Base-by-base conservation (phyloP, 2,888 invertebrate species). In the Nymphalis urticae region DNA sequence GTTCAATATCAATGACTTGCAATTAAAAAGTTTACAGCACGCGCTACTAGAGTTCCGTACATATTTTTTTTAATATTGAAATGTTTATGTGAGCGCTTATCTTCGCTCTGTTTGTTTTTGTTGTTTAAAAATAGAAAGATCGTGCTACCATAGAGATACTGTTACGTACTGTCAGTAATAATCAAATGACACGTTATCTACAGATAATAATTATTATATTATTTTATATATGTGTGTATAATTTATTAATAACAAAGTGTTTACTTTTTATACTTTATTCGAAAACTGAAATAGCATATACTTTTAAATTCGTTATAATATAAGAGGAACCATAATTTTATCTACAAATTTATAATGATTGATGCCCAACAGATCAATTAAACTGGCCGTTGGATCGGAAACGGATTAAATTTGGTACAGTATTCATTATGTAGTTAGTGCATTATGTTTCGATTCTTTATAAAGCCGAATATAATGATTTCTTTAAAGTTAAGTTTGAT, bases 311-410 rank as follows among this genome's bases (percentile, higher is more conserved):
- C 27, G n/a, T 17, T 42, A 1, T 32, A 32, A 4, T 58, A 9
- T 36, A 13, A 42, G 13, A 58, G 42, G 64, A 66, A 48, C 51
- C 36, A 32, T 56, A 67, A 66, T 67, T 51, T 53, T 51, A 17
- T 17, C 68, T 70, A 72, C 70, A 48, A 72, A 75, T 77, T 79
- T 75, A 77, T 79, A 71, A 74, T 80, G 83, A 85, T 85, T 83
- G 79, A 80, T 81, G 79, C 54, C 66, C 75, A 71, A 72, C 72
- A 68, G 74, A 80, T 79, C 77, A 77, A 80, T 80, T 79, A 75
- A 78, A 68, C 63, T 68, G 69, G 64, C 58, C 67, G 64, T 70
- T 72, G 69, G 71, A 71, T 76, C 71, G 73, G 68, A 69, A 73
- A 68, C 64, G 59, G 42, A 66, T 64, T 72, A 50, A 17, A 47